phyloP scores from a whole-genome alignment of 2,797 vertebrate species.

The Poeciliopsis gracilis region DNA sequence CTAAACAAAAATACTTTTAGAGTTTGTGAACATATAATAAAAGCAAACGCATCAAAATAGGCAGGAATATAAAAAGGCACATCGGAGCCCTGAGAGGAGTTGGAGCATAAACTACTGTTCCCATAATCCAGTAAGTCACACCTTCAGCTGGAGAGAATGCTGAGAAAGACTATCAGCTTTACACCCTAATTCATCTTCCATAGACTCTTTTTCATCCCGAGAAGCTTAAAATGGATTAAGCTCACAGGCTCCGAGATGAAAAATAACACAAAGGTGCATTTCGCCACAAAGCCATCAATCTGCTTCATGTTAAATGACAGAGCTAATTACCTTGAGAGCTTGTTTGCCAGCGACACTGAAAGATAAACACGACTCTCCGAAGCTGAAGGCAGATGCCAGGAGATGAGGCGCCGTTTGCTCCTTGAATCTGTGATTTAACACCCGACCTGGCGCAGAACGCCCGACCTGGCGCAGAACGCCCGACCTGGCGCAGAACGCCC shows the following conservation, averaged over 20 bases:
- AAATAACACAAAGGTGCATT: slow-evolving; percentile 67
- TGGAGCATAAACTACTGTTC: slow-evolving; percentile 71
- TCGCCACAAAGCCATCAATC: slow-evolving; percentile 65
- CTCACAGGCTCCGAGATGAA: slow-evolving; percentile 59
- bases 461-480: background rate
- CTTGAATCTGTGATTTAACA: slow-evolving; percentile 31
- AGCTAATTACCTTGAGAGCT: slow-evolving; percentile 64
- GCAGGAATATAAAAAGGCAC: slow-evolving; percentile 61
- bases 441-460: slow-evolving; percentile 18
- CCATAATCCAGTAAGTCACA: slow-evolving; percentile 79
- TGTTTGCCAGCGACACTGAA: slow-evolving; percentile 40
- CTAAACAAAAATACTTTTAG: no score
- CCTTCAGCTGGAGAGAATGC: slow-evolving; percentile 73
- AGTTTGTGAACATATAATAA: background rate
- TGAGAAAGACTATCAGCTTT: slow-evolving; percentile 69
- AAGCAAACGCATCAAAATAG: slow-evolving; percentile 50
- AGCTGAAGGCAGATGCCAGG: slow-evolving; percentile 15
- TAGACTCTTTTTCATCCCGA: slow-evolving; percentile 58
- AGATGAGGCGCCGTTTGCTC: background rate
- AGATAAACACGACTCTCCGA: slow-evolving; percentile 43
- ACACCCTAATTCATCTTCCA: slow-evolving; percentile 75
- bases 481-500: no score
- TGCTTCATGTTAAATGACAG: slow-evolving; percentile 60
- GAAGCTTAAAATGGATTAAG: slow-evolving; percentile 76
- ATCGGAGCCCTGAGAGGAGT: slow-evolving; percentile 59